Conservation (phyloP, 2,113 vertebrate genomes). For the Pomatostomus ruficeps region DNA sequence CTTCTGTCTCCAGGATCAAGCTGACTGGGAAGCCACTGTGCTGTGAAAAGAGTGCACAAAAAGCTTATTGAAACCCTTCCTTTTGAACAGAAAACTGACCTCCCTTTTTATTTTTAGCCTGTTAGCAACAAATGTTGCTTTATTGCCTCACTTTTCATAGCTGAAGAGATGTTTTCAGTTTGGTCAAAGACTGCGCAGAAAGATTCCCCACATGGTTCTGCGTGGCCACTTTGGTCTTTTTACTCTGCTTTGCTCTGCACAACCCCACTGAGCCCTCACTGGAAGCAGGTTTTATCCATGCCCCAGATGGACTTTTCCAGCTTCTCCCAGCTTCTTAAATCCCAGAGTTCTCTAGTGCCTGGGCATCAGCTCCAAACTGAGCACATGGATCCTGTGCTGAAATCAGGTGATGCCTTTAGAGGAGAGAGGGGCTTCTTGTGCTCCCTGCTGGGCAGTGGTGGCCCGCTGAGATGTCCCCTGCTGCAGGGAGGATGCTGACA, state of each 20-base stretch:
- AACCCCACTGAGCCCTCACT: background rate
- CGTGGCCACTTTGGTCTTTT: background rate
- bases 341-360: background rate
- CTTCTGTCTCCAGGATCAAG: background rate
- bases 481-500: background rate
- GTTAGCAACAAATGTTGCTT: background rate
- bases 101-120: constrained; percentile 32
- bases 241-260: background rate
- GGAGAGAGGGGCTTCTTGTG: background rate
- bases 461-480: background rate
- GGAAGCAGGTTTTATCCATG: background rate
- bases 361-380: background rate
- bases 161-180: background rate
- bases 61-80: constrained; percentile 7
- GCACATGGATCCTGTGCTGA: background rate
- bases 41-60: constrained; percentile 9
- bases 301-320: background rate
- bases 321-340: background rate
- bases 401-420: background rate
- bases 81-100: background rate
- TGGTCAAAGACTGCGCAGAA: background rate
- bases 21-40: background rate
- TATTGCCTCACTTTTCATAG: background rate
- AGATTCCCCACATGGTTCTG: background rate
- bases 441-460: background rate